Conservation (phyloP, 2,797 vertebrate species). For the Mormyrops boulengeri region DNA sequence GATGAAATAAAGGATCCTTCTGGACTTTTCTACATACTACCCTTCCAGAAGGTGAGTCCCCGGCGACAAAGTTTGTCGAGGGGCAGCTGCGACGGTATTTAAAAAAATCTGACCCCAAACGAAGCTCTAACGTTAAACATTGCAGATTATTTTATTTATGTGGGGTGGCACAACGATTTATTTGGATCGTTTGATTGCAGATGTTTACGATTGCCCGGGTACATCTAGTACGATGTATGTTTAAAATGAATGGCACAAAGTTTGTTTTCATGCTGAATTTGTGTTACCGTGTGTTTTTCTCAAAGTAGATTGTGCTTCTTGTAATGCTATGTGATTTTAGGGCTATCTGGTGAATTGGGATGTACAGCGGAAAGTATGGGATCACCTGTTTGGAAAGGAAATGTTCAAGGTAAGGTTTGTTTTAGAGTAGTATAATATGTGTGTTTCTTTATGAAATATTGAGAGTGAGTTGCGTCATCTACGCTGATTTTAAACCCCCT, state of each 20-base stretch:
- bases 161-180: neutral
- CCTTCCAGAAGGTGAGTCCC: slow-evolving; percentile 89
- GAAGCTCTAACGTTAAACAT: neutral
- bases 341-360: slow-evolving; percentile 98
- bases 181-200: neutral
- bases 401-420: slow-evolving; percentile 81
- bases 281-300: neutral
- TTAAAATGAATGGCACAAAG: neutral
- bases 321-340: slow-evolving; percentile 48
- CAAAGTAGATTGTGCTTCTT: neutral
- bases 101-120: neutral
- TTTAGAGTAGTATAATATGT: neutral
- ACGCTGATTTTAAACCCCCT: neutral
- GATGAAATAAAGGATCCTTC: slow-evolving; percentile 98
- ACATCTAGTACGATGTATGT: neutral
- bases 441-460: neutral
- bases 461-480: neutral
- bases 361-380: slow-evolving; percentile 97
- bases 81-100: neutral
- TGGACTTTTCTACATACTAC: slow-evolving; percentile 93
- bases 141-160: neutral
- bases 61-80: neutral
- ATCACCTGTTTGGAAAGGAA: slow-evolving; percentile 97
- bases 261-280: neutral
- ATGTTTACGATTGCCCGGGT: neutral